Percentiles rank a stretch among this genome's conserved stretches.
Conservation (phyloP, 2,888 invertebrate species). For the Agrilus cyanescens region DNA sequence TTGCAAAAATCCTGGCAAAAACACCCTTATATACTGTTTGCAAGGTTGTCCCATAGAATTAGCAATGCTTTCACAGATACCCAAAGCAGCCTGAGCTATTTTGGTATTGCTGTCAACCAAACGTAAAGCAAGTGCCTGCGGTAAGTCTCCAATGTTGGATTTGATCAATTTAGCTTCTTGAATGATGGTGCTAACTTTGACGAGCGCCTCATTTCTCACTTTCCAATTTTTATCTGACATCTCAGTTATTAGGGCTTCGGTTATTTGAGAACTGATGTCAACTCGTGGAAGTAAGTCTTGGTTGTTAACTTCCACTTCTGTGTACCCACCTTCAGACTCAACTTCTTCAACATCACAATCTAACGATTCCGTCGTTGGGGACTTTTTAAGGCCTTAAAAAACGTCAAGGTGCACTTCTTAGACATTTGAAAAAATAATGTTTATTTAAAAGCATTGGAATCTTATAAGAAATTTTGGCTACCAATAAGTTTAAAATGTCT, state of each 20-base stretch:
- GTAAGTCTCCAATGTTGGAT: conserved; percentile 71
- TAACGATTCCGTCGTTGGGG: conserved; percentile 15
- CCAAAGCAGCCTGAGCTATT: conserved; percentile 71
- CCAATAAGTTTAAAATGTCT: no score
- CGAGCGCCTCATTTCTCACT: conserved; percentile 64
- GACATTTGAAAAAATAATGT: no score
- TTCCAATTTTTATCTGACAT: conserved; percentile 91
- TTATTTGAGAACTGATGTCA: conserved; percentile 74
- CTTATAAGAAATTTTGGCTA: no score
- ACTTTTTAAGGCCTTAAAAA: conserved; percentile 16
- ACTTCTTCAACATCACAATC: conserved; percentile 27
- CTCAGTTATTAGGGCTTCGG: conserved; percentile 67
- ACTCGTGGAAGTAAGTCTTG: conserved; percentile 65
- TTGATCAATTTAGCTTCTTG: conserved; percentile 71
- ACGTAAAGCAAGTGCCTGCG: conserved; percentile 64
- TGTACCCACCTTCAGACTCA: conserved; percentile 34
- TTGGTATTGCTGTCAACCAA: conserved; percentile 87
- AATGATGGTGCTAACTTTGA: conserved; percentile 59
- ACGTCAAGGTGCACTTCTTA: background rate
- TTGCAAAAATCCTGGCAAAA: conserved; percentile 82
- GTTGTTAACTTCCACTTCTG: conserved; percentile 38
- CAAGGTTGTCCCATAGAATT: conserved; percentile 72
- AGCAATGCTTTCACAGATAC: conserved; percentile 72
- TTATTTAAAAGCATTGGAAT: no score
- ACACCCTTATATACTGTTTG: conserved; percentile 63